Percentiles rank a stretch among this genome's conserved stretches.
Evolutionary conservation across 2,797 vertebrate genomes (phyloP).

Genomic region (Staurois parvus): DNA sequence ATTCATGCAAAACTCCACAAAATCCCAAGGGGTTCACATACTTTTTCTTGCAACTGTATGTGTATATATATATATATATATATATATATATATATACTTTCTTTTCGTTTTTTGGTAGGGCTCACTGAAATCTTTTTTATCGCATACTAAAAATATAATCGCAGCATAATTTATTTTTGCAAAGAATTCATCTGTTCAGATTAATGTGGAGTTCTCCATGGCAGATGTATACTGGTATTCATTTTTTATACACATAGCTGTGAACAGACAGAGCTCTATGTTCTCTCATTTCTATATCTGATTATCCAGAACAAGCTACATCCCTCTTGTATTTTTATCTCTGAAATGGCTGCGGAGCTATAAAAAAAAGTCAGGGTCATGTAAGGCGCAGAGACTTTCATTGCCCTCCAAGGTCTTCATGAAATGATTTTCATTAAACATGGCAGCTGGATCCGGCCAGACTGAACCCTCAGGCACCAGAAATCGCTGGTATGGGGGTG

Average conservation of each 20-base stretch:
- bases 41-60: too few relatives aligned
- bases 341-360: conserved; percentile 2
- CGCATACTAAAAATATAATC: too few relatives aligned
- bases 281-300: conserved; percentile 3
- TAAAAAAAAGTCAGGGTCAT: conserved; percentile 38
- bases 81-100: too few relatives aligned
- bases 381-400: conserved; percentile 8
- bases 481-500: neutral
- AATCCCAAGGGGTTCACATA: too few relatives aligned
- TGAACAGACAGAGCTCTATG: conserved; percentile 1
- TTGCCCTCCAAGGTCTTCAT: conserved; percentile 6
- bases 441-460: conserved; percentile 21
- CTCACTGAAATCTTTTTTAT: too few relatives aligned
- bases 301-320: conserved; percentile 2
- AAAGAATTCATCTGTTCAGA: too few relatives aligned
- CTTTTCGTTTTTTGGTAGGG: too few relatives aligned
- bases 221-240: conserved; percentile 33
- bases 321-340: conserved; percentile 34
- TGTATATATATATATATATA: too few relatives aligned
- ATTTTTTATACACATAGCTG: neutral
- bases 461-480: conserved; percentile 6
- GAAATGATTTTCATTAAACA: conserved; percentile 20
- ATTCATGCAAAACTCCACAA: too few relatives aligned
- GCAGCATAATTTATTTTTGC: neutral
- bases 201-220: too few relatives aligned